Conservation (phyloP, 2,113 vertebrate species). For the Gymnorhina tibicen region DNA sequence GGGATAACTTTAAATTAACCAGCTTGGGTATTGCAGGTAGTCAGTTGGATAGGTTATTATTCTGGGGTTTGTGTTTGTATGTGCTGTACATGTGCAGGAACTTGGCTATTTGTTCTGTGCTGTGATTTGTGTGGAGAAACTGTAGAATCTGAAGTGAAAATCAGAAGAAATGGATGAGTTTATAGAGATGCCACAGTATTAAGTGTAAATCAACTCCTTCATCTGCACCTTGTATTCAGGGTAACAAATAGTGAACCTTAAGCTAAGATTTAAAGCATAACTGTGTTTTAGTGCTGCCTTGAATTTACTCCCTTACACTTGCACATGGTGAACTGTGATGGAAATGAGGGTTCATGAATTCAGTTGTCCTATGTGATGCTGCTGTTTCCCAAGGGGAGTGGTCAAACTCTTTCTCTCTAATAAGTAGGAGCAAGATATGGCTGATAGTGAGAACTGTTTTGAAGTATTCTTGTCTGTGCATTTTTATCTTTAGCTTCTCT, state of each 20-base stretch:
- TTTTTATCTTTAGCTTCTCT: not conserved
- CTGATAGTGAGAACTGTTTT: not conserved
- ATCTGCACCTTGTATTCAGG: not conserved
- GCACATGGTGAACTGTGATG: not conserved
- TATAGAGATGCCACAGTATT: not conserved
- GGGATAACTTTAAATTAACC: not conserved
- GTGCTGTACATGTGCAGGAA: not conserved
- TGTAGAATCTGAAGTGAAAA: not conserved
- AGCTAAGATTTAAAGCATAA: not conserved
- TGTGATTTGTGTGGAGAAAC: not conserved
- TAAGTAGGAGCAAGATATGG: not conserved
- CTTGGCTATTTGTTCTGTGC: not conserved
- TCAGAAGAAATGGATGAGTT: not conserved
- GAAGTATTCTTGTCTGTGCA: not conserved
- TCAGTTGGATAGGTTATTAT: not conserved
- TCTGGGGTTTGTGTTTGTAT: not conserved
- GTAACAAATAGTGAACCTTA: not conserved
- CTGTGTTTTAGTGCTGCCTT: not conserved
- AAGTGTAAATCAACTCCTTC: not conserved
- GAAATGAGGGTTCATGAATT: not conserved
- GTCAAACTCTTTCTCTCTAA: not conserved
- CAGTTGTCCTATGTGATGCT: not conserved
- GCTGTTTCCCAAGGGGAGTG: not conserved
- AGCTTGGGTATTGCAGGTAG: not conserved
- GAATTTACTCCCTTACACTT: not conserved